Evolutionary conservation across 1,140 invertebrate species (phyloP), one percentile per base, ranked within the genome.

Genomic region (Lineus longissimus): DNA sequence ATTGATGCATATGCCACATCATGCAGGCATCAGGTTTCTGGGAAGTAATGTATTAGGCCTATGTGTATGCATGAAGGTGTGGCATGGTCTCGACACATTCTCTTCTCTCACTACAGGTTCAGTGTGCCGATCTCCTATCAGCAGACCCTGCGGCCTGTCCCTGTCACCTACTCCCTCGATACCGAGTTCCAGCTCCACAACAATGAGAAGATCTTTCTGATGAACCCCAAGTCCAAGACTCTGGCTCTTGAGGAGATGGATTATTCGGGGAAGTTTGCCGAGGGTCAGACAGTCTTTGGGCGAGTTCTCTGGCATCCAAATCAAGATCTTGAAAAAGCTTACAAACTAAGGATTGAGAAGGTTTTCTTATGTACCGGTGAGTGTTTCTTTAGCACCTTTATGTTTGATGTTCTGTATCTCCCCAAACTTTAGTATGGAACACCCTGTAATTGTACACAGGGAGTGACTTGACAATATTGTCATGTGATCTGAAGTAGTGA

Each of bases 181-280:
- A 84, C 83, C 36, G 72, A 79, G n/a, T 82, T 85, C 62, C 81
- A 83, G 62, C 61, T 85, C 11, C 77, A 79, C 41, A 83, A 81
- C 61, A 78, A 77, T 61, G 68, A 74, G 43, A 68, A 78, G 56
- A 64, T 76, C 30, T 83, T 84, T 51, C 69, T 82, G 6, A 55
- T 69, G 64, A 72, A 81, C 64, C 82, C 81, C 25, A 67, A 69
- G 58, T 55, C 66, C 22, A 66, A 68, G 15, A 64, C 71, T 9
- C 68, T 72, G 25, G 62, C 67, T 27, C 57, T 72, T 6, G 72
- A 80, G 60, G 80, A 81, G 33, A 67, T 75, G 36, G 81, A 82
- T 45, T 79, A 75, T 41, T 73, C 75, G 62, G 76, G 75, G 41
- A 56, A 73, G 63, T 70, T 76, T 64, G 73, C 71, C 19, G 68